Percentiles rank a stretch among this genome's conserved stretches.
phyloP scores from a whole-genome alignment of 2,113 vertebrate species.

The Asarcornis scutulata region DNA sequence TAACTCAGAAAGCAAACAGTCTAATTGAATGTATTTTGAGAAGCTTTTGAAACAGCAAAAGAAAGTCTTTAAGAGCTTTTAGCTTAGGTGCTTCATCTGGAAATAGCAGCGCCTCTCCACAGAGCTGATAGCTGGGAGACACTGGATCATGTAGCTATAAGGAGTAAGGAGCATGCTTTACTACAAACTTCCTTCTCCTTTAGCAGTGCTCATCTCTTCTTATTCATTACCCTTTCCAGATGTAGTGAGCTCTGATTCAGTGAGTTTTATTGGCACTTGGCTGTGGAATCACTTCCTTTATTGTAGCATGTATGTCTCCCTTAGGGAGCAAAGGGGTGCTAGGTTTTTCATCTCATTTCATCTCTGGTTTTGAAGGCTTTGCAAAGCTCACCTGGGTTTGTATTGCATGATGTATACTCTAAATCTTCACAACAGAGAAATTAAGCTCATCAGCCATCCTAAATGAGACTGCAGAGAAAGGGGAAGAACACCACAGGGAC shows the following conservation, averaged over 20 bases:
- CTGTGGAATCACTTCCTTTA: neutral
- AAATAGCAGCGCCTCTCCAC: neutral
- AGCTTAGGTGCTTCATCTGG: neutral
- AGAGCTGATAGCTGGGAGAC: neutral
- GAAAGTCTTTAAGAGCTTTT: neutral
- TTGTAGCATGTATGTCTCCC: neutral
- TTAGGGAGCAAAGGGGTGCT: neutral
- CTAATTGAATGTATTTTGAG: neutral
- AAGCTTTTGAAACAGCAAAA: neutral
- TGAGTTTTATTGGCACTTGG: neutral
- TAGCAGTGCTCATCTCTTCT: neutral
- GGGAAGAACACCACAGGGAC: neutral
- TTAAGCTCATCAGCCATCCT: neutral
- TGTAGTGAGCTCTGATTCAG: neutral
- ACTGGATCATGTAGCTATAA: neutral
- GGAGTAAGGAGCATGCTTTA: neutral
- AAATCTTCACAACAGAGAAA: neutral
- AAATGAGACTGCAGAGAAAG: neutral
- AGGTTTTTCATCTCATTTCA: neutral
- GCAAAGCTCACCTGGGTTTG: neutral
- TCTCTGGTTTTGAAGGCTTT: neutral
- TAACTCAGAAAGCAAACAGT: neutral
- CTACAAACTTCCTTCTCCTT: neutral
- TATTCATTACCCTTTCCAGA: neutral
- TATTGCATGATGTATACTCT: rapidly evolving